Evolutionary conservation across 2,113 vertebrate species (phyloP).

Genomic region (Alces alces): DNA sequence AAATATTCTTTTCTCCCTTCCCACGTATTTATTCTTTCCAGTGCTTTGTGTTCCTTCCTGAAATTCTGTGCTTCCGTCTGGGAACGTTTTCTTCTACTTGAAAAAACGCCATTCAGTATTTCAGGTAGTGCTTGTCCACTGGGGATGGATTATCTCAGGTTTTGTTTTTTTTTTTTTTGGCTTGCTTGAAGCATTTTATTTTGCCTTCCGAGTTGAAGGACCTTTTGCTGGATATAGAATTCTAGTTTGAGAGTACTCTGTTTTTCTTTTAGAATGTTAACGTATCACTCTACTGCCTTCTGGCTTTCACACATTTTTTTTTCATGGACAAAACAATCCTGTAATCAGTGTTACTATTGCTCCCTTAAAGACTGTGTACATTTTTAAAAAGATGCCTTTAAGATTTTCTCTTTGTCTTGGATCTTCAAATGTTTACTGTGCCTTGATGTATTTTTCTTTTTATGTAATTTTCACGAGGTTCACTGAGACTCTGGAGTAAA

Average conservation of each 20-base stretch:
- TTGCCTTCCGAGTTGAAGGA: not conserved
- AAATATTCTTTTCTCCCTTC: not conserved
- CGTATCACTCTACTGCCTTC: not conserved
- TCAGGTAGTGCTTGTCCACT: not conserved
- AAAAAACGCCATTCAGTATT: not conserved
- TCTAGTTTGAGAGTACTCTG: not conserved
- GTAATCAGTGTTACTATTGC: not conserved
- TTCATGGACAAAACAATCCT: not conserved
- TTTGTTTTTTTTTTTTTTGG: not conserved
- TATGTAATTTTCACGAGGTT: not conserved
- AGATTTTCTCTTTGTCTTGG: constrained; percentile 3
- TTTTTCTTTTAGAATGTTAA: not conserved
- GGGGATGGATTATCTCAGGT: not conserved
- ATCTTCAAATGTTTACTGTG: not conserved
- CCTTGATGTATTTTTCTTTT: not conserved
- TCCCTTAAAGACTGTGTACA: not conserved
- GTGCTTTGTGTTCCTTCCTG: not conserved
- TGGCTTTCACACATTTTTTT: not conserved
- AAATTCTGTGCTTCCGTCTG: not conserved
- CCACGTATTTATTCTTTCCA: not conserved
- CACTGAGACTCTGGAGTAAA: not conserved
- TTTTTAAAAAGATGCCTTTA: not conserved
- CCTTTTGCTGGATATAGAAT: not conserved
- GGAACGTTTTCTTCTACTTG: not conserved
- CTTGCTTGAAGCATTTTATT: not conserved